Conservation (phyloP, 2,797 vertebrate genomes). For the Nyctalus aviator region DNA sequence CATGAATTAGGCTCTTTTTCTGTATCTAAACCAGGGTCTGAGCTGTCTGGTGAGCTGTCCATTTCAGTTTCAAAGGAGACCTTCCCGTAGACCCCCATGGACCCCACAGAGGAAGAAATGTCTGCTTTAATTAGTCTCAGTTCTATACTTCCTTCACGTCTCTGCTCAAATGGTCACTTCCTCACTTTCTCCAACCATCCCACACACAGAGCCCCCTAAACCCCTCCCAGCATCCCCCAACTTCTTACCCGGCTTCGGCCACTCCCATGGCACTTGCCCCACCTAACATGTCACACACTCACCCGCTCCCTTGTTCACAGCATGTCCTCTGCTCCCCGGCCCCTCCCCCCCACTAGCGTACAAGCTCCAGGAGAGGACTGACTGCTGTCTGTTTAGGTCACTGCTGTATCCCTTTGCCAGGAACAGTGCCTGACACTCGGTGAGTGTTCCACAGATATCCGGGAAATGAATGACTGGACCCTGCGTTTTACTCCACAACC, state of each 20-base stretch:
- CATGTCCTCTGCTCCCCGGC: no score
- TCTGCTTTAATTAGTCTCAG: background rate
- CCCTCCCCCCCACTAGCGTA: background rate
- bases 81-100: background rate
- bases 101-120: background rate
- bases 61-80: background rate
- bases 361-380: background rate
- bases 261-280: background rate
- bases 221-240: background rate
- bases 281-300: background rate
- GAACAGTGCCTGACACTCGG: background rate
- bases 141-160: background rate
- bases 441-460: background rate
- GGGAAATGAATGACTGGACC: background rate
- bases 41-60: background rate
- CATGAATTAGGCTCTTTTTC: background rate
- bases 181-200: background rate
- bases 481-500: background rate
- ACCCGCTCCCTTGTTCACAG: rapidly evolving
- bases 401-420: background rate
- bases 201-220: background rate
- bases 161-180: background rate
- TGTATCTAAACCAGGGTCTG: background rate
- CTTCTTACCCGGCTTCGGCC: background rate
- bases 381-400: background rate